A percentile compares a stretch with the other conserved stretches of the same genome.
Evolutionary conservation across 1,140 invertebrate genomes (phyloP).

Genomic region (Laodelphax striatellus): DNA sequence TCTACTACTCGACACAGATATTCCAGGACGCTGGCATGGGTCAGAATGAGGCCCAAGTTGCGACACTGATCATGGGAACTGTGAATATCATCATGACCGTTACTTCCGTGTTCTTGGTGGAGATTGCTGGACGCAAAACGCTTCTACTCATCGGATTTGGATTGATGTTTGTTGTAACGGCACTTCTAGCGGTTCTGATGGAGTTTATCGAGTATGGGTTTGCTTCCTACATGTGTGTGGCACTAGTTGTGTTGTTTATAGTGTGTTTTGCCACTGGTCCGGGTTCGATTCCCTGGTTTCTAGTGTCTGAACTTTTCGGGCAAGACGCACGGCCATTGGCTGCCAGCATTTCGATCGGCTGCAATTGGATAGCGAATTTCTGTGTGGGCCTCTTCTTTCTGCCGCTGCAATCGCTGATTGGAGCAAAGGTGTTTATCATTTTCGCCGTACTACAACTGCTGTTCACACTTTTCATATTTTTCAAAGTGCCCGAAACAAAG

Average conservation of each 20-base stretch:
- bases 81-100: constrained; percentile 84
- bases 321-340: constrained; percentile 65
- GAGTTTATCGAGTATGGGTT: constrained; percentile 1
- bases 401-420: constrained; percentile 45
- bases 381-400: constrained; percentile 62
- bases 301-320: constrained; percentile 75
- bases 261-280: constrained; percentile 67
- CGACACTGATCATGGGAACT: constrained; percentile 72
- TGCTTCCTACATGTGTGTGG: constrained; percentile 39
- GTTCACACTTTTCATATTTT: constrained; percentile 60
- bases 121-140: constrained; percentile 41
- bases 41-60: constrained; percentile 48
- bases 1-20: constrained; percentile 77
- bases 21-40: constrained; percentile 56
- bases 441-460: constrained; percentile 53
- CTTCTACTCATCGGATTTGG: constrained; percentile 39
- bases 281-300: constrained; percentile 90
- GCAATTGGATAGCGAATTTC: constrained; percentile 81
- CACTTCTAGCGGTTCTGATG: constrained; percentile 34
- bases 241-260: constrained; percentile 66
- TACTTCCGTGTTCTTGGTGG: constrained; percentile 58
- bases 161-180: constrained; percentile 36
- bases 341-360: constrained; percentile 63
- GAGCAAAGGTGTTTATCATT: constrained; percentile 63
- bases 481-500: constrained; percentile 77